Evolutionary conservation across 2,113 vertebrate species (phyloP).

Genomic region (Eublepharis macularius): DNA sequence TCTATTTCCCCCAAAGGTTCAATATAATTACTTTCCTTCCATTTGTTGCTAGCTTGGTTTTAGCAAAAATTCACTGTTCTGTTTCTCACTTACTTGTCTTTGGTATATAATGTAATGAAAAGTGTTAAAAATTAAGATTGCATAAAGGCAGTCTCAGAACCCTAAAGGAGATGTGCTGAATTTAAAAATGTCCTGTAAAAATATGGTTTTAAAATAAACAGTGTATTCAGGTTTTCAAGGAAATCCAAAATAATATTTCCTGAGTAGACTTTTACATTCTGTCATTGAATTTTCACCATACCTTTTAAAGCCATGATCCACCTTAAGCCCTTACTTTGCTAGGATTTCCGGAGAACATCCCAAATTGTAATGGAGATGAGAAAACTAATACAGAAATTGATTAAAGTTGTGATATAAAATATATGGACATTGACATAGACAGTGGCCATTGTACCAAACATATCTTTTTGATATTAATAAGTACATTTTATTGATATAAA

Average conservation of each 20-base stretch:
- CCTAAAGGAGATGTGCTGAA: accelerated
- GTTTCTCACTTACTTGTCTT: neutral
- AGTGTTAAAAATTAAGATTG: neutral
- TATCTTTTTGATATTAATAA: too few relatives aligned
- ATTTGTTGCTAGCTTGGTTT: neutral
- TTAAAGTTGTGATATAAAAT: neutral
- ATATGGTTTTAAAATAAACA: neutral
- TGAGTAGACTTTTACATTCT: neutral
- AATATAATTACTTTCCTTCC: neutral
- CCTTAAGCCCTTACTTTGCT: neutral
- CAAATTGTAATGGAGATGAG: neutral
- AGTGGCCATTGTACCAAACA: neutral
- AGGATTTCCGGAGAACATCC: neutral
- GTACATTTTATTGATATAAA: neutral
- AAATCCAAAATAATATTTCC: accelerated
- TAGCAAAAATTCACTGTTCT: constrained; percentile 13
- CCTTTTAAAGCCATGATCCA: too few relatives aligned
- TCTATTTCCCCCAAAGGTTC: constrained; percentile 16
- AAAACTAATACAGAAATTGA: neutral
- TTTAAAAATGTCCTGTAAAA: neutral
- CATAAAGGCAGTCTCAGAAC: neutral
- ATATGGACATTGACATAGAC: accelerated
- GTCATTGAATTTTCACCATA: neutral
- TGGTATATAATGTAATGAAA: neutral
- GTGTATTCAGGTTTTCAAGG: neutral